These are phyloP conservation scores for Macrocentrus cingulum DNA, from an alignment of 1,140 invertebrate genomes.

Conservation along the genomic window DNA sequence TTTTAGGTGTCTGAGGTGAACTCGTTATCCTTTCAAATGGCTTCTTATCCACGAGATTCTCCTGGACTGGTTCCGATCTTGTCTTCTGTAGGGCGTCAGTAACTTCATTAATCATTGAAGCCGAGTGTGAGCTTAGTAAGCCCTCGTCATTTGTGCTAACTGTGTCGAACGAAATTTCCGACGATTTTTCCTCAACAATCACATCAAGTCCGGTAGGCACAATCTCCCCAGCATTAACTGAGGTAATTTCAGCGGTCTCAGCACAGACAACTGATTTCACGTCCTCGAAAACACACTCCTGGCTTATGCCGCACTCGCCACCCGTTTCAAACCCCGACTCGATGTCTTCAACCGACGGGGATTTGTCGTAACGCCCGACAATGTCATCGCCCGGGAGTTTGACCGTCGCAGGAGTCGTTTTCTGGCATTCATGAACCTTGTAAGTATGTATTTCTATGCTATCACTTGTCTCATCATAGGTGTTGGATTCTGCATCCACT, in stretches of 20 bases:
- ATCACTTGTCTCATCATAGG: too few species aligned
- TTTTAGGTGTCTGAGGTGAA: conserved; percentile 22
- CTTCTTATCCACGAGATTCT: neutral
- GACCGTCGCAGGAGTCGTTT: neutral
- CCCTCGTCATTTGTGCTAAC: too few species aligned
- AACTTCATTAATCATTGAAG: too few species aligned
- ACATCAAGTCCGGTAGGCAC: neutral
- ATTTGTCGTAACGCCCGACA: neutral
- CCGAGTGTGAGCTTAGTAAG: too few species aligned
- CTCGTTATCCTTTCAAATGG: neutral
- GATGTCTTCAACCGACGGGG: neutral
- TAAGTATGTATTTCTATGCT: too few species aligned
- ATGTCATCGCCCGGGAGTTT: conserved; percentile 18
- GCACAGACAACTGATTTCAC: too few species aligned
- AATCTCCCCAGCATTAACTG: too few species aligned
- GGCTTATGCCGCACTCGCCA: neutral
- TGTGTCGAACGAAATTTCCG: too few species aligned
- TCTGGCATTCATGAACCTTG: too few species aligned
- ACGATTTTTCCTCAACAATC: neutral
- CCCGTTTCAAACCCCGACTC: neutral
- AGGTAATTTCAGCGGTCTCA: too few species aligned
- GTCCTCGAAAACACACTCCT: conserved; percentile 10
- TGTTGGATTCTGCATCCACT: too few species aligned
- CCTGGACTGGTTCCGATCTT: neutral
- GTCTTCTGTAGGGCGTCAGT: too few species aligned